Base-by-base conservation (phyloP, 2,888 invertebrate genomes). In the Habroteleia sp. region DNA sequence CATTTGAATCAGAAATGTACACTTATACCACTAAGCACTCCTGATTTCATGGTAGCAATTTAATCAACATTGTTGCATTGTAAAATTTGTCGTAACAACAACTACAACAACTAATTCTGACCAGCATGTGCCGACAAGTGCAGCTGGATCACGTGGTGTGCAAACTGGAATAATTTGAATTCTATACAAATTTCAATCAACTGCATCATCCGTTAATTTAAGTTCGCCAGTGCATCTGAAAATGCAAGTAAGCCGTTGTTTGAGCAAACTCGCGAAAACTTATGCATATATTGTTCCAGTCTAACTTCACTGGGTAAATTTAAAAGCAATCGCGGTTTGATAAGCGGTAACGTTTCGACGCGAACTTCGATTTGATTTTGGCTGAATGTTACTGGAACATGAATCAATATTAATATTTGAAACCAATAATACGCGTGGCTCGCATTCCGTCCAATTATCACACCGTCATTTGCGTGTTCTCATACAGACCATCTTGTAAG, bases 191-290 rank as follows among this genome's bases (percentile, higher is more conserved):
- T 48, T 62, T 62, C 39, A 39, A 48, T 48, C 62, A 62, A 48
- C 62, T 39, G n/a, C 48, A 62, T 60, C 48, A 48, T 48, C 48
- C 17, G 60, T 27, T 46, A 60, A 60, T 46, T 46, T 46, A 46
- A 60, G 46, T 60, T 60, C 31, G 25, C 16, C 16, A 10, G 16
- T 25, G 33, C 20, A 23, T 23, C 33, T 35, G 46, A 44, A 44
- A 60, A 60, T 46, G 44, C 20, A 58, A 44, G 58, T 58, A 33
- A 35, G 25, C 56, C 23, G 33, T 11, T 35, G 44, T 42, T 42
- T 33, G 25, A 13, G 23, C 35, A 25, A 44, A 58, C 35, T 58
- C 35, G 58, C n/a, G 10, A 3, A 11, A 27, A 44, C 35, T 42
- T 42, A 35, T 27, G 35, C 58, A 58, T 44, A 33, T 42, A 42